Evolutionary conservation across 1,140 invertebrate genomes (phyloP).

Genomic region (Parasteatoda tepidariorum): DNA sequence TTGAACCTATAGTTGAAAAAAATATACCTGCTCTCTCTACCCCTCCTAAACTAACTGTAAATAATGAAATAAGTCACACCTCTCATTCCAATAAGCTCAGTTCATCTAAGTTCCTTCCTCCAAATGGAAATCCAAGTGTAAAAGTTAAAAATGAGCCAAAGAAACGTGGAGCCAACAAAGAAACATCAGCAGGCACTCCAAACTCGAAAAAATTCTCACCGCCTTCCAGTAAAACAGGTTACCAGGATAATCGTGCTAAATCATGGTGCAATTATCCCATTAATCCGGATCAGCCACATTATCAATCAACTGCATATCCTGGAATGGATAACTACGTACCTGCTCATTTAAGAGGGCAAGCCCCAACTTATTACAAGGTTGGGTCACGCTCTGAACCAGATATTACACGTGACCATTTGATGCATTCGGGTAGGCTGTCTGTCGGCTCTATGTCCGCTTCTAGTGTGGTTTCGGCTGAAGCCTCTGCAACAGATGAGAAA

Average conservation of each 20-base stretch:
- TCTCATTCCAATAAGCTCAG: neutral
- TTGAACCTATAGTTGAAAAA: neutral
- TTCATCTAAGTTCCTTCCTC: constrained; percentile 20
- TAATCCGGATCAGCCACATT: neutral
- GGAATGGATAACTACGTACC: neutral
- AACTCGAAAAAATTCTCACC: constrained; percentile 4
- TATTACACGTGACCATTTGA: neutral
- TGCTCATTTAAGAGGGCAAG: neutral
- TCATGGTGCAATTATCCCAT: constrained; percentile 38
- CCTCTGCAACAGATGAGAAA: constrained; percentile 10
- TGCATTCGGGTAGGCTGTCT: constrained; percentile 23
- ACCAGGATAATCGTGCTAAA: constrained; percentile 3
- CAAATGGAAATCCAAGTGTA: neutral
- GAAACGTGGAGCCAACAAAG: neutral
- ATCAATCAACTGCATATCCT: constrained; percentile 20
- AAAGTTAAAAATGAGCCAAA: neutral
- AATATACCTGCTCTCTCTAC: neutral
- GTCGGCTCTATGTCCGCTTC: constrained; percentile 27
- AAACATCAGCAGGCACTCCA: neutral
- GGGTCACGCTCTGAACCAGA: constrained; percentile 32
- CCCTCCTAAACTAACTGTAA: neutral
- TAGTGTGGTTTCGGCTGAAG: constrained; percentile 18
- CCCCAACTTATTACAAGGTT: constrained; percentile 13
- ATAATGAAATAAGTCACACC: neutral
- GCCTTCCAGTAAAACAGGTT: constrained; percentile 1